A percentile compares a stretch with the other conserved stretches of the same genome.
Conservation (phyloP, 2,888 invertebrate species). For the Panopea generosa region DNA sequence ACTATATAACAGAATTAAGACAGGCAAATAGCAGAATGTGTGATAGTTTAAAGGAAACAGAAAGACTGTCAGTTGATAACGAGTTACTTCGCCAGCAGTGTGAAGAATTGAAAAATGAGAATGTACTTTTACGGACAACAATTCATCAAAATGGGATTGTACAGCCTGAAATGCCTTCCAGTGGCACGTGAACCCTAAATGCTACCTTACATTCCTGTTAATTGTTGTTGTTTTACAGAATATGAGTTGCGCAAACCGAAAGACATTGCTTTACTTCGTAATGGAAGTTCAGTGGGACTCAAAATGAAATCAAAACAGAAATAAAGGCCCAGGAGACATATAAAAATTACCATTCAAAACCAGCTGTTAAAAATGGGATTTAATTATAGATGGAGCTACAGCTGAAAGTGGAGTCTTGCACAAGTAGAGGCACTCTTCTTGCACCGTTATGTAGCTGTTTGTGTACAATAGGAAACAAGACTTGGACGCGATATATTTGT, state of each 20-base stretch:
- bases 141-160: slow-evolving; percentile 89
- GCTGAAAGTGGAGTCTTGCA: too few relatives aligned
- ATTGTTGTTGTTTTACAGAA: slow-evolving; percentile 1
- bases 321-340: too few relatives aligned
- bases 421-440: too few relatives aligned
- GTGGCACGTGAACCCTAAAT: slow-evolving; percentile 14
- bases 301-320: too few relatives aligned
- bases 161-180: slow-evolving; percentile 69
- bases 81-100: slow-evolving; percentile 90
- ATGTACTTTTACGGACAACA: slow-evolving; percentile 89
- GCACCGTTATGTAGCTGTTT: too few relatives aligned
- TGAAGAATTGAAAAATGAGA: slow-evolving; percentile 91
- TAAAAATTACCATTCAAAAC: too few relatives aligned
- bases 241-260: neutral
- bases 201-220: neutral
- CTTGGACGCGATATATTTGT: too few relatives aligned
- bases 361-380: too few relatives aligned
- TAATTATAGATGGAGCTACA: too few relatives aligned
- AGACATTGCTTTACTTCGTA: too few relatives aligned
- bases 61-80: slow-evolving; percentile 90
- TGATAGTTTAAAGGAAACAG: slow-evolving; percentile 89
- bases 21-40: slow-evolving; percentile 91
- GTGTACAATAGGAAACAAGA: too few relatives aligned
- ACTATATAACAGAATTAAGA: slow-evolving; percentile 95
- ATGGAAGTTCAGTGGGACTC: too few relatives aligned